Percentiles rank a stretch among this genome's conserved stretches.
Conservation (phyloP, 2,888 invertebrate genomes). For the Nomada fucata region DNA sequence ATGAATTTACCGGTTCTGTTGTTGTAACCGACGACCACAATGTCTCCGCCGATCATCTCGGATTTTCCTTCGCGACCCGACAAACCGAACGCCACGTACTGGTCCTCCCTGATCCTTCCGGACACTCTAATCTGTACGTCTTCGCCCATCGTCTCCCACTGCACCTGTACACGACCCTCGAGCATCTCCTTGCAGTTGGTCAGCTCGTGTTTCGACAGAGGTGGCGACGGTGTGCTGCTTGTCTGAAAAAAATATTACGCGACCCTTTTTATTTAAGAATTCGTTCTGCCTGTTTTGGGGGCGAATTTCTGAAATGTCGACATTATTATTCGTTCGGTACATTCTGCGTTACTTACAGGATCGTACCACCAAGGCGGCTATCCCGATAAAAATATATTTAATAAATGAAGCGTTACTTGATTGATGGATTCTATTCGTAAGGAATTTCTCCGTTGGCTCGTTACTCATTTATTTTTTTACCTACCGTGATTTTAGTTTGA, state of each 20-base stretch:
- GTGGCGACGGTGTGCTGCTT: constrained; percentile 89
- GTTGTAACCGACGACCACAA: constrained; percentile 92
- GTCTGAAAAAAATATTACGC: constrained; percentile 86
- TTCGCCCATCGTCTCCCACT: constrained; percentile 93
- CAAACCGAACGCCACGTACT: constrained; percentile 95
- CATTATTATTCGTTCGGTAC: constrained; percentile 17
- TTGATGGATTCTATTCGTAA: too few species aligned
- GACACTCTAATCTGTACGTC: constrained; percentile 91
- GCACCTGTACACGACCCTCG: constrained; percentile 92
- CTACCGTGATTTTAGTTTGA: constrained; percentile 94
- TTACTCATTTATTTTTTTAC: constrained; percentile 79
- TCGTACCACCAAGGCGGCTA: constrained; percentile 97
- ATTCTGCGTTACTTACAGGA: constrained; percentile 90
- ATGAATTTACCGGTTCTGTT: constrained; percentile 87
- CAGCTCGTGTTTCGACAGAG: constrained; percentile 81
- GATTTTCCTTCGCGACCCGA: constrained; percentile 91
- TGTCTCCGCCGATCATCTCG: constrained; percentile 93
- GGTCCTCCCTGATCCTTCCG: constrained; percentile 91
- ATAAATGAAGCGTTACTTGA: constrained; percentile 32
- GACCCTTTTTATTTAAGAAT: too few species aligned
- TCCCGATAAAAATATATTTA: constrained; percentile 66
- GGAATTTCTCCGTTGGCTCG: too few species aligned
- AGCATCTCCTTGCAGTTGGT: constrained; percentile 94
- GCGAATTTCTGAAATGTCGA: constrained; percentile 2
- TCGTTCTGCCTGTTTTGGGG: too few species aligned